Conservation (phyloP, 2,888 invertebrate genomes). For the Xestobium rufovillosum region DNA sequence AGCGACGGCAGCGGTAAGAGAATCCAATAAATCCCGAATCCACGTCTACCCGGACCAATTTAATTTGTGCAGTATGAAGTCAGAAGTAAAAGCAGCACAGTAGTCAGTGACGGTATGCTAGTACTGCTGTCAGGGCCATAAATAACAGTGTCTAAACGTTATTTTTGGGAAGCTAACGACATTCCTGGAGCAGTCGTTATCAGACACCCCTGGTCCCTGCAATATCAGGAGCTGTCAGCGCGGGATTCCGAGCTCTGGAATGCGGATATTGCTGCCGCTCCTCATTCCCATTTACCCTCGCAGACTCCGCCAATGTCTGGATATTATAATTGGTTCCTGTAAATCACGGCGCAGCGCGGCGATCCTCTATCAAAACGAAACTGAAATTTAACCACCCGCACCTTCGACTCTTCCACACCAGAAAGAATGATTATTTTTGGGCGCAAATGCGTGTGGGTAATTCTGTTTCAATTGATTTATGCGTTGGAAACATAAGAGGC, state of each 20-base stretch:
- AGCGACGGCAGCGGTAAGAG: no score
- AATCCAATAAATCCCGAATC: background rate
- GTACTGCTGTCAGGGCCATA: slow-evolving; percentile 38
- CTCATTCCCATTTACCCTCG: background rate
- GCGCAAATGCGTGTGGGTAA: no score
- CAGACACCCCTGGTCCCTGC: slow-evolving; percentile 37
- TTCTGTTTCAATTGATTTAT: no score
- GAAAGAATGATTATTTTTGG: no score
- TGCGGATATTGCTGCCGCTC: slow-evolving; percentile 39
- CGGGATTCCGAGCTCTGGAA: slow-evolving; percentile 39
- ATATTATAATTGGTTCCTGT: slow-evolving; percentile 23
- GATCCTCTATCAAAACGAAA: no score
- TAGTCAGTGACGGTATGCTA: slow-evolving; percentile 1
- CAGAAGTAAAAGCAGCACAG: background rate
- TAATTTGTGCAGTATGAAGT: slow-evolving; percentile 1
- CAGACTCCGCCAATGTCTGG: slow-evolving; percentile 5
- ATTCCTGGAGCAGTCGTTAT: slow-evolving; percentile 43
- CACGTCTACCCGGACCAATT: background rate
- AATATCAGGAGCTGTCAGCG: slow-evolving; percentile 37
- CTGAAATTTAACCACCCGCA: no score
- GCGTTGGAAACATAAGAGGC: no score
- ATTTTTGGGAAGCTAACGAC: slow-evolving; percentile 46
- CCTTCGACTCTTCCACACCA: no score
- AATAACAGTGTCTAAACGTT: slow-evolving; percentile 44
- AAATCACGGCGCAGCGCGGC: slow-evolving; percentile 19